Evolutionary conservation across 1,140 invertebrate genomes (phyloP).

Genomic region (Chymomyza costata): DNA sequence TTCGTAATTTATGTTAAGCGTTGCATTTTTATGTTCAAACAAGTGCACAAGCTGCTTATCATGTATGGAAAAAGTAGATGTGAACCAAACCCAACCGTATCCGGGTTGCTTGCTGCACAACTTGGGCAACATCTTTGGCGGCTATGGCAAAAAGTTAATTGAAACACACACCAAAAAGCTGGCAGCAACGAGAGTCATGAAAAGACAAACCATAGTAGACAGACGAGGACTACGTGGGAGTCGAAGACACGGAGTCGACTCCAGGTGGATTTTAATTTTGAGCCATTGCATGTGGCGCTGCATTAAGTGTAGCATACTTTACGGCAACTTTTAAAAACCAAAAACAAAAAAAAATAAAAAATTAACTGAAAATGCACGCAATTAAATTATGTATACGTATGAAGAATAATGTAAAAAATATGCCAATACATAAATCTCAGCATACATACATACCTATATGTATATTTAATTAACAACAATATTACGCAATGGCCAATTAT

Average conservation of each 20-base stretch:
- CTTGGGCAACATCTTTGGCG: conserved; percentile 42
- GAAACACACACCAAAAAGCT: conserved; percentile 59
- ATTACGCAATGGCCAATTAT: conserved; percentile 63
- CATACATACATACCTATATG: conserved; percentile 43
- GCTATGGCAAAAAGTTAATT: conserved; percentile 63
- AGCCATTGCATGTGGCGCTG: conserved; percentile 13
- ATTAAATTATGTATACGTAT: conserved; percentile 31
- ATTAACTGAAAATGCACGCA: too few species aligned
- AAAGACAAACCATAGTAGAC: too few species aligned
- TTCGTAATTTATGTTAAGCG: conserved; percentile 70
- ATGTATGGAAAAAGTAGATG: conserved; percentile 37
- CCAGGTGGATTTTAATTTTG: conserved; percentile 13
- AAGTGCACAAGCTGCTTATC: conserved; percentile 68
- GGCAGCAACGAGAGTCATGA: conserved; percentile 27
- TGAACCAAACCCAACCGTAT: conserved; percentile 3
- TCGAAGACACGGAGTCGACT: conserved; percentile 5
- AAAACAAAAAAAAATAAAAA: too few species aligned
- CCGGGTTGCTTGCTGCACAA: conserved; percentile 27
- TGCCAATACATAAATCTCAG: too few species aligned
- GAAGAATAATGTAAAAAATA: conserved; percentile 37
- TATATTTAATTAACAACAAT: conserved; percentile 71
- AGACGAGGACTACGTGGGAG: conserved; percentile 23
- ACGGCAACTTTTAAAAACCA: too few species aligned
- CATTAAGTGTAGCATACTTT: conserved; percentile 17
- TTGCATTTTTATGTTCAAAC: conserved; percentile 69